phyloP scores from a whole-genome alignment of 2,113 vertebrate genomes.

The Oryzias curvinotus region DNA sequence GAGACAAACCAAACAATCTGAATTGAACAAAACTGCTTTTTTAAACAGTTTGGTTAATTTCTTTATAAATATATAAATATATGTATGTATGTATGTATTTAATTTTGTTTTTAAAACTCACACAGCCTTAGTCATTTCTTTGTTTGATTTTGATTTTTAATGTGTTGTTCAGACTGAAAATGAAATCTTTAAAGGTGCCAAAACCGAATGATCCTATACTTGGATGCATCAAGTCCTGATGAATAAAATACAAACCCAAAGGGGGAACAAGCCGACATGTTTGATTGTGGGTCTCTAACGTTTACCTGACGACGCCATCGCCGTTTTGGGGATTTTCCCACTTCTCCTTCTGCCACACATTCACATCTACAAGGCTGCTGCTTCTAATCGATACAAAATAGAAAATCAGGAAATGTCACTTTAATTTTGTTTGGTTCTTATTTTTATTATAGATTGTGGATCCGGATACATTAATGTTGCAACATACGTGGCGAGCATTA shows the following conservation, averaged over 20 bases:
- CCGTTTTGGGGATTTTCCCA: constrained; percentile 1
- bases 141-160: constrained; percentile 69
- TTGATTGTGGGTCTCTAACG: constrained; percentile 58
- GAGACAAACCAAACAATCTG: constrained; percentile 71
- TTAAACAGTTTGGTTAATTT: constrained; percentile 70
- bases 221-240: constrained; percentile 81
- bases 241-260: constrained; percentile 80
- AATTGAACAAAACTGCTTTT: constrained; percentile 70
- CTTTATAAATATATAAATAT: constrained; percentile 70
- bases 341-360: constrained; percentile 7
- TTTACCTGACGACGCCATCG: not conserved
- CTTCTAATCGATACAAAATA: not conserved
- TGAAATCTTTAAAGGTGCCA: constrained; percentile 83
- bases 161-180: constrained; percentile 77
- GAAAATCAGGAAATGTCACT: not conserved
- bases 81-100: constrained; percentile 72
- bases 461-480: too few species aligned
- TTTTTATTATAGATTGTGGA: too few species aligned
- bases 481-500: too few species aligned
- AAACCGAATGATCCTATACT: constrained; percentile 80
- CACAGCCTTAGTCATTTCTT: constrained; percentile 78
- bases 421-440: too few species aligned
- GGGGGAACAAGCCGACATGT: constrained; percentile 67
- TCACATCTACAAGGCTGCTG: constrained; percentile 3
- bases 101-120: constrained; percentile 77